These are phyloP conservation scores for Limonius californicus DNA, from an alignment of 1,140 invertebrate genomes.

Conservation along the genomic window DNA sequence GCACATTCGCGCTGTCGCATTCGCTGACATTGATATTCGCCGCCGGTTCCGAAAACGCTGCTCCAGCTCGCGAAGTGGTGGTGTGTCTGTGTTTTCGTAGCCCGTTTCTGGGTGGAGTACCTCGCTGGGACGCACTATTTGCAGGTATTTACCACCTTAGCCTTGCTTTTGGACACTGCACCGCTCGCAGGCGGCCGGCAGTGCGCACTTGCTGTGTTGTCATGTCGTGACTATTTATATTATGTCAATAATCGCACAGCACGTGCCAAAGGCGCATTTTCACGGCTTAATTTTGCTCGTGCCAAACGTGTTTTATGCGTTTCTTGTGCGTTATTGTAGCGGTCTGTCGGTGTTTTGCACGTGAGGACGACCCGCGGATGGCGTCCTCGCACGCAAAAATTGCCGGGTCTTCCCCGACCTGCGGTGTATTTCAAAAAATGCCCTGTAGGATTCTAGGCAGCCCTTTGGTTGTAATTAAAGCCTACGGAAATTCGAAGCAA, in stretches of 20 bases:
- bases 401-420: too few species aligned
- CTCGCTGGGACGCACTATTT: too few species aligned
- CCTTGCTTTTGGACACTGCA: too few species aligned
- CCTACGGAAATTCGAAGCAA: too few species aligned
- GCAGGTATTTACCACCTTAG: not conserved
- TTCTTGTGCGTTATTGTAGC: not conserved
- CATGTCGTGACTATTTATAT: slow-evolving; percentile 10
- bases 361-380: too few species aligned
- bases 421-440: too few species aligned
- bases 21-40: slow-evolving; percentile 6
- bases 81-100: not conserved
- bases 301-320: too few species aligned
- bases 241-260: slow-evolving; percentile 12
- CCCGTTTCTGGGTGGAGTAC: not conserved
- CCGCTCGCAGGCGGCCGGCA: too few species aligned
- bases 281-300: not conserved
- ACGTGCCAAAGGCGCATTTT: slow-evolving; percentile 8
- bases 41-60: not conserved
- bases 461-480: too few species aligned
- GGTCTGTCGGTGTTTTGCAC: not conserved
- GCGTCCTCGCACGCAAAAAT: too few species aligned
- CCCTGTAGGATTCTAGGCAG: too few species aligned
- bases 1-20: slow-evolving; percentile 2
- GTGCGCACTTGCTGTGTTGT: slow-evolving; percentile 7
- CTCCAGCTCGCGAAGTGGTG: not conserved